Evolutionary conservation across 2,797 vertebrate species (phyloP).

Genomic region (Phrynocephalus vlangalii): DNA sequence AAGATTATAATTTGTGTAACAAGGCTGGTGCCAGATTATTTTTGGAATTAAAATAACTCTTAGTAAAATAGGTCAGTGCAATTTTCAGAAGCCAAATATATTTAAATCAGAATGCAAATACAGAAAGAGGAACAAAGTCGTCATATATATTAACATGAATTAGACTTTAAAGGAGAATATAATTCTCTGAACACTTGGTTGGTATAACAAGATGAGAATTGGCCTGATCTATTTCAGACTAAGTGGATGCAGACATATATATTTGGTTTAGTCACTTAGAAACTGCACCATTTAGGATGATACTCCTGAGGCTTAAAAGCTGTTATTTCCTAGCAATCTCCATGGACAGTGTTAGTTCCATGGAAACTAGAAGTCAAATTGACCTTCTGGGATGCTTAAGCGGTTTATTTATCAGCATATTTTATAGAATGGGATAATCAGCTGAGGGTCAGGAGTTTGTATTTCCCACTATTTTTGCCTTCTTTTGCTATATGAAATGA

Average conservation of each 20-base stretch:
- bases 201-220: neutral
- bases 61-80: conserved; percentile 42
- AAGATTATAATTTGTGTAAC: conserved; percentile 49
- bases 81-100: conserved; percentile 45
- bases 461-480: neutral
- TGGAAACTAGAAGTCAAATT: neutral
- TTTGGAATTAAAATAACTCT: conserved; percentile 35
- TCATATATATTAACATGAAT: neutral
- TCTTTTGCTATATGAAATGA: neutral
- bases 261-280: neutral
- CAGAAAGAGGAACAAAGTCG: neutral
- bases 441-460: neutral
- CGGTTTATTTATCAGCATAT: too few relatives aligned
- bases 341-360: neutral
- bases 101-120: neutral
- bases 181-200: neutral
- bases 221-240: neutral
- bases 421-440: neutral
- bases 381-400: neutral
- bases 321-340: neutral
- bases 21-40: conserved; percentile 42
- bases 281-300: neutral
- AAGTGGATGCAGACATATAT: neutral
- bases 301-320: neutral
- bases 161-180: conserved; percentile 1